phyloP scores from a whole-genome alignment of 2,797 vertebrate species.

The Leptodactylus fallax region DNA sequence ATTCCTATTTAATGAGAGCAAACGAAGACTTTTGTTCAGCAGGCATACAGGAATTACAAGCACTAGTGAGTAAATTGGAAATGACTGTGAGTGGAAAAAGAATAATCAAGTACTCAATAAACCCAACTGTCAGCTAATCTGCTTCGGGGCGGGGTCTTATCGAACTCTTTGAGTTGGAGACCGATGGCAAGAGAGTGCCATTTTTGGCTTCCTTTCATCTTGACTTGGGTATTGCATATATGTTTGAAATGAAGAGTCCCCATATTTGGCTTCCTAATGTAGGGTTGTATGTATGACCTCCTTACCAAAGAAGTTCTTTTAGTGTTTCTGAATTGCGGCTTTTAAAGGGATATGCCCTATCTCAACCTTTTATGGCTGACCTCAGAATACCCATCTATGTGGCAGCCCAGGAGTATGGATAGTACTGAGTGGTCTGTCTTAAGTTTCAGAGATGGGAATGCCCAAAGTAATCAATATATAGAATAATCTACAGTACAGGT shows the following conservation, averaged over 20 bases:
- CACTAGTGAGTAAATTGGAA: conserved; percentile 70
- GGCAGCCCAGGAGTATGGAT: no score
- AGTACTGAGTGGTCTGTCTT: no score
- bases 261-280: no score
- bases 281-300: not conserved
- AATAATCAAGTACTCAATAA: conserved; percentile 54
- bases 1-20: conserved; percentile 72
- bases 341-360: not conserved
- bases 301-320: not conserved
- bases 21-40: conserved; percentile 70
- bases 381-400: no score
- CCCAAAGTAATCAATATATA: no score
- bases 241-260: not conserved
- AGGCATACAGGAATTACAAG: conserved; percentile 61
- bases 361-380: no score
- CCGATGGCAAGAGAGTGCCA: not conserved
- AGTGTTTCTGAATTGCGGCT: not conserved
- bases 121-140: conserved; percentile 16
- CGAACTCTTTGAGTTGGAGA: not conserved
- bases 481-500: no score
- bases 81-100: conserved; percentile 69
- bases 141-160: not conserved
- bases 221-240: not conserved
- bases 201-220: not conserved
- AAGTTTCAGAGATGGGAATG: no score